These are phyloP conservation scores for Patella pellucida DNA, from an alignment of 2,888 invertebrate genomes.

Conservation along the genomic window DNA sequence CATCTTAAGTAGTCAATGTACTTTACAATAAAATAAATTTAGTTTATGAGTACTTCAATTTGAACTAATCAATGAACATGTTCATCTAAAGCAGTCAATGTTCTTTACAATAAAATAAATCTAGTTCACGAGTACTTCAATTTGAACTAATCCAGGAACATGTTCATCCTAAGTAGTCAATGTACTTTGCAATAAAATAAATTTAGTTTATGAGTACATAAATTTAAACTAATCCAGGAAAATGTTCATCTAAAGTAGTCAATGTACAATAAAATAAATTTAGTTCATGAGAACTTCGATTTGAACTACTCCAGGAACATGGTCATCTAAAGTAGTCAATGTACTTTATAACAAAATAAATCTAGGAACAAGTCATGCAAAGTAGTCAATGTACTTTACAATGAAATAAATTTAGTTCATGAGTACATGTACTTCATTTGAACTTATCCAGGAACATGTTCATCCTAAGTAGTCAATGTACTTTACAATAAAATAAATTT, in stretches of 20 bases:
- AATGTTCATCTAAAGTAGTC: no score
- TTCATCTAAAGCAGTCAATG: background rate
- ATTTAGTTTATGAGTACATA: conserved; percentile 91
- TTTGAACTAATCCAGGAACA: conserved; percentile 88
- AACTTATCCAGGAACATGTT: conserved; percentile 78
- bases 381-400: background rate
- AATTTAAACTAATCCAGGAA: conserved; percentile 91
- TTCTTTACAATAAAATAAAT: background rate
- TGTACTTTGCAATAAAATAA: background rate
- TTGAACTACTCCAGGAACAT: conserved; percentile 85
- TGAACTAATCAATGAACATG: conserved; percentile 85
- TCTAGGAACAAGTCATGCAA: conserved; percentile 74
- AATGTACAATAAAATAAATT: conserved; percentile 1
- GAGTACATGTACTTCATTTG: no score
- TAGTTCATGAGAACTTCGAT: conserved; percentile 84
- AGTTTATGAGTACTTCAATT: conserved; percentile 85
- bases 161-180: background rate
- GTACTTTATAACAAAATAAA: conserved; percentile 43
- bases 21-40: conserved; percentile 13
- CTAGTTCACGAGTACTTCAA: conserved; percentile 94
- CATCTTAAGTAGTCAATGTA: background rate
- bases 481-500: conserved; percentile 14
- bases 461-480: background rate
- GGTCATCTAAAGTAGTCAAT: background rate
- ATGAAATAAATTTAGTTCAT: conserved; percentile 79